A percentile compares a stretch with the other conserved stretches of the same genome.
These are phyloP conservation scores for Acrobasis consociella DNA, from an alignment of 2,888 invertebrate species.

Conservation along the genomic window DNA sequence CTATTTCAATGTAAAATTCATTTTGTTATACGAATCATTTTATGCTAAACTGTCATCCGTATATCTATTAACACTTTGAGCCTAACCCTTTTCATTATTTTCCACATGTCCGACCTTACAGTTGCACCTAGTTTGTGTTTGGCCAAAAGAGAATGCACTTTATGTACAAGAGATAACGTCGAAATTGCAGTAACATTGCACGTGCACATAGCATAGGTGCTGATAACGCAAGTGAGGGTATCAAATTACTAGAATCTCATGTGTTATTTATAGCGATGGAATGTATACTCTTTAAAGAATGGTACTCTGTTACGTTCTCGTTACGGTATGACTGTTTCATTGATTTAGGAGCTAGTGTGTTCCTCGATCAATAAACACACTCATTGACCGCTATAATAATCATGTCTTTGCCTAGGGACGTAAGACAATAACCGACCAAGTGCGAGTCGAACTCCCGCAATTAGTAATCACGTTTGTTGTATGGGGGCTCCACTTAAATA, in stretches of 20 bases:
- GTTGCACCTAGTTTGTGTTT: neutral
- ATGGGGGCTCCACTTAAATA: no score
- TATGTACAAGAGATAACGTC: neutral
- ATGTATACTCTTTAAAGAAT: neutral
- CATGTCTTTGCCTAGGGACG: no score
- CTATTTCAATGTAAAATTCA: no score
- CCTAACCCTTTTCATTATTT: neutral
- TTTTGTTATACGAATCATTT: neutral
- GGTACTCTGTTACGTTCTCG: neutral
- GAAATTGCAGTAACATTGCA: neutral
- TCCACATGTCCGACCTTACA: neutral
- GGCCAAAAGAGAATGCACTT: neutral
- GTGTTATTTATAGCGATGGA: conserved; percentile 10
- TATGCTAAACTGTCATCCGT: neutral
- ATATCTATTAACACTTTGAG: neutral
- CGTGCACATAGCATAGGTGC: neutral
- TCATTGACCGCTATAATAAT: no score
- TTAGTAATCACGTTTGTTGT: no score
- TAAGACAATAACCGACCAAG: no score
- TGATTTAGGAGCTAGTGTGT: no score
- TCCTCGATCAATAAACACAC: no score
- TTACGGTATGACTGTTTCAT: neutral
- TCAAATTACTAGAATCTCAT: conserved; percentile 17
- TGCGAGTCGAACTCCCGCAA: no score
- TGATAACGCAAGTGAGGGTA: conserved; percentile 5